Percentiles rank a stretch among this genome's conserved stretches.
phyloP scores from a whole-genome alignment of 2,888 invertebrate genomes.

The Euzetes globulus region DNA sequence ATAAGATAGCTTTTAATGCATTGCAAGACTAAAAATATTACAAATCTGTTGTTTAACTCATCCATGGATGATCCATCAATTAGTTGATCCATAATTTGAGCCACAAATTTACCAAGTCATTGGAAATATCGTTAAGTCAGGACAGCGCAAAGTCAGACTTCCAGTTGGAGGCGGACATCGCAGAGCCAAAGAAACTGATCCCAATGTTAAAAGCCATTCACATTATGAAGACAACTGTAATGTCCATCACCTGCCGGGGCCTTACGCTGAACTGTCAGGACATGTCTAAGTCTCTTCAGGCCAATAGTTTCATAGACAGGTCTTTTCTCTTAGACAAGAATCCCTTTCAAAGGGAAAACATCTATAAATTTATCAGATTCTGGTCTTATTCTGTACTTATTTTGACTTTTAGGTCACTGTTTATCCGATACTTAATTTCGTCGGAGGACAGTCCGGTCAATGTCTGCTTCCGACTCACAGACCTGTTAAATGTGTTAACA shows the following conservation, averaged over 20 bases:
- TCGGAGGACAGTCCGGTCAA: background rate
- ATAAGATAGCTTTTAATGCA: too few species aligned
- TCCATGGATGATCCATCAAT: too few species aligned
- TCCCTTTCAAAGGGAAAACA: too few species aligned
- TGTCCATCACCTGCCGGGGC: conserved; percentile 18
- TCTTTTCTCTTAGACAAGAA: too few species aligned
- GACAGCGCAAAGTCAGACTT: too few species aligned
- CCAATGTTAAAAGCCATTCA: conserved; percentile 26
- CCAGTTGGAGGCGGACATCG: conserved; percentile 1
- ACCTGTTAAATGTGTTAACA: conserved; percentile 24
- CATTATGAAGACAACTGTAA: conserved; percentile 6
- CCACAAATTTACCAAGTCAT: too few species aligned
- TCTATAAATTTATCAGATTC: too few species aligned
- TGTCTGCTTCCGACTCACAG: conserved; percentile 18
- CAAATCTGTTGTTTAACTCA: too few species aligned
- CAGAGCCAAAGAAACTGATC: background rate
- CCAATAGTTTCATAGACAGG: conserved; percentile 30
- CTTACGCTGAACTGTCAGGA: conserved; percentile 32
- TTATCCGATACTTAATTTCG: conserved; percentile 3
- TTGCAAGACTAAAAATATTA: too few species aligned
- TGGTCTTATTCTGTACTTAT: too few species aligned
- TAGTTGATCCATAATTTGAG: too few species aligned
- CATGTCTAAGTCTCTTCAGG: background rate
- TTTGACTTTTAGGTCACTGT: conserved; percentile 12
- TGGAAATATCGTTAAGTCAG: too few species aligned